Conservation (phyloP, 2,797 vertebrate species). For the Takifugu rubripes region DNA sequence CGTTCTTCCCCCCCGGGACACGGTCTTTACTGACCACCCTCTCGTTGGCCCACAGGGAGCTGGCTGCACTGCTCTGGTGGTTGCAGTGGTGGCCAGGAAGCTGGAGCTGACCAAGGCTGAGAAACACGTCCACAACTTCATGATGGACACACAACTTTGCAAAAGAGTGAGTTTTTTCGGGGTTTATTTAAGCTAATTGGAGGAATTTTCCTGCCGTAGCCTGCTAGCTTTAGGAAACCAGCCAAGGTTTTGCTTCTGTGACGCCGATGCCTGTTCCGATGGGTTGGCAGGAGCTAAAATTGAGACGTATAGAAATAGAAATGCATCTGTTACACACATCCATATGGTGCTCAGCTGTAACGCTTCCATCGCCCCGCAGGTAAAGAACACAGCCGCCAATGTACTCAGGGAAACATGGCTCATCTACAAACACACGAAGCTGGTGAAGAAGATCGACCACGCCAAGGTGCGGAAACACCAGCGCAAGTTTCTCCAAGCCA, state of each 20-base stretch:
- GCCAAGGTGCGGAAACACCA: constrained; percentile 97
- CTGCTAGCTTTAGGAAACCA: no score
- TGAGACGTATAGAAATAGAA: no score
- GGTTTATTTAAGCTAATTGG: no score
- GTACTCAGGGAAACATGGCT: constrained; percentile 97
- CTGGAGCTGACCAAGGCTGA: constrained; percentile 91
- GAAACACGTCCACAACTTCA: constrained; percentile 92
- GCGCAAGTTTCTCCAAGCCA: constrained; percentile 99
- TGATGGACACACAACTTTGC: constrained; percentile 92
- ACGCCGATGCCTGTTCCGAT: no score
- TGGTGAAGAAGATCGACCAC: constrained; percentile 93
- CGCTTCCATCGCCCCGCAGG: constrained; percentile 61
- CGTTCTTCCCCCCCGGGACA: no score
- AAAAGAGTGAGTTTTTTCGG: constrained; percentile 81
- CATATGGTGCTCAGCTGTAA: no score
- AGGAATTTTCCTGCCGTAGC: no score
- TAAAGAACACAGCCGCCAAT: constrained; percentile 95
- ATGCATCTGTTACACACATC: no score
- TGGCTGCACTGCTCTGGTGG: constrained; percentile 84
- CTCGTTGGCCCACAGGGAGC: constrained; percentile 73
- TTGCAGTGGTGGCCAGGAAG: constrained; percentile 88
- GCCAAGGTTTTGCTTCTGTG: no score
- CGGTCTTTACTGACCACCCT: not conserved
- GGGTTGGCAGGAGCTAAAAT: no score
- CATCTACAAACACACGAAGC: constrained; percentile 96